Conservation (phyloP, 2,888 invertebrate genomes). For the Stenolophus ochropezus region DNA sequence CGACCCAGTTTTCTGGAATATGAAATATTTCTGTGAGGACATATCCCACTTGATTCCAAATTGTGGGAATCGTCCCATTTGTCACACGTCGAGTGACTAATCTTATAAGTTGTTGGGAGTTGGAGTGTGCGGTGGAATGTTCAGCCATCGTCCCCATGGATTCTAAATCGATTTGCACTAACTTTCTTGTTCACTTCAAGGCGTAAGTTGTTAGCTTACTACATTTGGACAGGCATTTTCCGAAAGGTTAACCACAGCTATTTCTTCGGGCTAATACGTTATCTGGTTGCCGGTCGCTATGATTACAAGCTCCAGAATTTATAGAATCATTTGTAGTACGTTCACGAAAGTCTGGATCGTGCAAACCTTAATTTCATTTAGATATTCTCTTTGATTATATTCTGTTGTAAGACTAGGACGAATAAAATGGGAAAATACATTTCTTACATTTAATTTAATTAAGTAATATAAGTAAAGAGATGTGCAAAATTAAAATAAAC, state of each 20-base stretch:
- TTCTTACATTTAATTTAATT: too few relatives aligned
- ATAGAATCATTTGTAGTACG: too few relatives aligned
- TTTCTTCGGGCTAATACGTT: neutral
- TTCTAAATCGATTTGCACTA: slow-evolving; percentile 29
- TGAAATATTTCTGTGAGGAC: too few relatives aligned
- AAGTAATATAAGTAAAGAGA: too few relatives aligned
- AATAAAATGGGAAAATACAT: too few relatives aligned
- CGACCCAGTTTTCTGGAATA: too few relatives aligned
- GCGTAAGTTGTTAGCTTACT: slow-evolving; percentile 6
- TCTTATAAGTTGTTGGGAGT: neutral
- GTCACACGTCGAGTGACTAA: slow-evolving; percentile 3
- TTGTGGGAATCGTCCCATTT: neutral
- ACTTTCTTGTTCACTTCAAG: slow-evolving; percentile 23
- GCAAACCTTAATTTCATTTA: too few relatives aligned
- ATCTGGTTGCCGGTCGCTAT: neutral
- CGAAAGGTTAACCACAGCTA: neutral
- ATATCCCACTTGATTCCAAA: too few relatives aligned
- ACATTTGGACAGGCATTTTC: slow-evolving; percentile 6
- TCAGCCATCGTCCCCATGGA: slow-evolving; percentile 4
- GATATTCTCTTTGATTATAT: too few relatives aligned
- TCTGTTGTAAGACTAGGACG: too few relatives aligned
- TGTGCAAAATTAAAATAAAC: too few relatives aligned
- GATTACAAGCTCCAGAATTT: neutral
- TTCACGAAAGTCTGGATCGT: too few relatives aligned
- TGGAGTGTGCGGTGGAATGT: neutral